A percentile compares a stretch with the other conserved stretches of the same genome.
These are phyloP conservation scores for Scaptomyza graminum DNA, from an alignment of 1,140 invertebrate species.

Conservation along the genomic window DNA sequence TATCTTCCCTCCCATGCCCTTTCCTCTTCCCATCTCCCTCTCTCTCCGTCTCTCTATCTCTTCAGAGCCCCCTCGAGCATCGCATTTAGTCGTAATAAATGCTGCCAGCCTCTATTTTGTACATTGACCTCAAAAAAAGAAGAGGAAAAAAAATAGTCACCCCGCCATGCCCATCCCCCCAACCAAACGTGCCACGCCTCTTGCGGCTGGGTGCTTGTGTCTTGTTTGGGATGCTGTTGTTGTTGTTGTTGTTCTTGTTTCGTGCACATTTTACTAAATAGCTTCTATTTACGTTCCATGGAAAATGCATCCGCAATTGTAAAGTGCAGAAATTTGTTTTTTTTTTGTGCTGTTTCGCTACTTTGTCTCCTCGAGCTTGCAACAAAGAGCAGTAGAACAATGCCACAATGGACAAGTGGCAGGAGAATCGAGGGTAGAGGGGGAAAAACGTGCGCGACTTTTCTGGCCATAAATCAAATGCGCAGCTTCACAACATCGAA, in stretches of 20 bases:
- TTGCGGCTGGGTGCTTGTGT: conserved; percentile 28
- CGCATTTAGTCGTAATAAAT: conserved; percentile 80
- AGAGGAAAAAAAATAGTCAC: not conserved
- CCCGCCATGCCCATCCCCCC: not conserved
- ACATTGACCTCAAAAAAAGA: conserved; percentile 73
- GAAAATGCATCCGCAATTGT: conserved; percentile 79
- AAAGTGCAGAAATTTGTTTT: conserved; percentile 73
- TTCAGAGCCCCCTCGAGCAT: conserved; percentile 31
- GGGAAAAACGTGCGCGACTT: conserved; percentile 69
- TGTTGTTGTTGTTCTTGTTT: conserved; percentile 41
- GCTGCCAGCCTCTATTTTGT: conserved; percentile 73
- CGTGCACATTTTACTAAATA: conserved; percentile 80
- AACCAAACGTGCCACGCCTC: conserved; percentile 33
- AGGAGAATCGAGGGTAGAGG: not conserved
- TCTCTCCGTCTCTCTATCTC: not conserved
- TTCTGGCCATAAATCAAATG: conserved; percentile 72
- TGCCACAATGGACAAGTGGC: conserved; percentile 1
- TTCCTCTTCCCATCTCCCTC: not conserved
- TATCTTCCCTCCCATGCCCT: not conserved
- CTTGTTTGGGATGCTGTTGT: conserved; percentile 25
- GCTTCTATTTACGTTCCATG: conserved; percentile 79
- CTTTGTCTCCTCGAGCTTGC: conserved; percentile 60
- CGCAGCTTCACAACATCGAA: conserved; percentile 28
- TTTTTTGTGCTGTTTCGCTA: conserved; percentile 59
- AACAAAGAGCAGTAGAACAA: conserved; percentile 57